Percentiles rank a stretch among this genome's conserved stretches.
Evolutionary conservation across 2,888 invertebrate species (phyloP).

Genomic region (Parascotia fuliginaria): DNA sequence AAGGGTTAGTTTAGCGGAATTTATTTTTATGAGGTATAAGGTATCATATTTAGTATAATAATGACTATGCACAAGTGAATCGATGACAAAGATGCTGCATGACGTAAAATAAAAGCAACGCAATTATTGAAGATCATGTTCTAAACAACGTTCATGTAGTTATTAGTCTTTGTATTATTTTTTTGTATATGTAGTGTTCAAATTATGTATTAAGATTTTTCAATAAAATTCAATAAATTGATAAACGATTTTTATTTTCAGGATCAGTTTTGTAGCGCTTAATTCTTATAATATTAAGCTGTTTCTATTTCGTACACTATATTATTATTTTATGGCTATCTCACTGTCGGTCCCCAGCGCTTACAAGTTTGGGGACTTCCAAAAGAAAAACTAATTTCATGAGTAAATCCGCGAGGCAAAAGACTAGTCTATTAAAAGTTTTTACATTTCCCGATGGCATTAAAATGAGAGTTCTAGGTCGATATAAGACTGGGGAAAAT

Average conservation of each 20-base stretch:
- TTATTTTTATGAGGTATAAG: slow-evolving; percentile 52
- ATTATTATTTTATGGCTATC: slow-evolving; percentile 3
- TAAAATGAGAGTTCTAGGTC: slow-evolving; percentile 46
- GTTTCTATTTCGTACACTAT: neutral
- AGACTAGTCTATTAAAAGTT: slow-evolving; percentile 47
- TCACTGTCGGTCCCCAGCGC: slow-evolving; percentile 8
- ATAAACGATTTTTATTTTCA: slow-evolving; percentile 6
- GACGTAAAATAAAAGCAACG: slow-evolving; percentile 8
- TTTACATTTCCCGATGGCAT: slow-evolving; percentile 40
- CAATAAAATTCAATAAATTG: slow-evolving; percentile 31
- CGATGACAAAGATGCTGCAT: slow-evolving; percentile 23
- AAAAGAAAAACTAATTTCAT: slow-evolving; percentile 32
- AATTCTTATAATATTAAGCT: neutral
- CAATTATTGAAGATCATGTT: neutral
- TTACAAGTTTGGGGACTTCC: slow-evolving; percentile 22
- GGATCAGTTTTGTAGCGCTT: neutral
- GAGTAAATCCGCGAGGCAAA: slow-evolving; percentile 30
- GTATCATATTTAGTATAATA: slow-evolving; percentile 35
- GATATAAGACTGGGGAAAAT: slow-evolving; percentile 49
- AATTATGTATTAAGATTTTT: slow-evolving; percentile 39
- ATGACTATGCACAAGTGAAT: slow-evolving; percentile 47
- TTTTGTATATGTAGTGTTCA: slow-evolving; percentile 34
- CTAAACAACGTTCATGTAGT: slow-evolving; percentile 20
- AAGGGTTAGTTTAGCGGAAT: slow-evolving; percentile 52
- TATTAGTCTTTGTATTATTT: slow-evolving; percentile 35